Base-by-base conservation (phyloP, 2,797 vertebrate genomes). In the Oryzias dopingdopingensis region DNA sequence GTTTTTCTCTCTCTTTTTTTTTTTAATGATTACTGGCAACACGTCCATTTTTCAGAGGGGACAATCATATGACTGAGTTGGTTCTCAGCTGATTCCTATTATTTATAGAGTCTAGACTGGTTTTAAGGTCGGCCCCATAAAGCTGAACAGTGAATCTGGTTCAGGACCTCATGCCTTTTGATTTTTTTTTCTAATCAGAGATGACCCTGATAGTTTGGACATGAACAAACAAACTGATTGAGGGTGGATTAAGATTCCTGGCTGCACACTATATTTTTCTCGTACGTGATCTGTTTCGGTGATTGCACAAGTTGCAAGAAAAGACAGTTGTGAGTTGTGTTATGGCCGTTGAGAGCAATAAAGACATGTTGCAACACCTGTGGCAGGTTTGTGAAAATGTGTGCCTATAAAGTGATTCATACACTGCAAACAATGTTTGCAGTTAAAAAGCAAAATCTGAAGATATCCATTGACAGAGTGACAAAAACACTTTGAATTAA, bases 81-180 rank as follows among this genome's bases (percentile, higher is more conserved):
- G 45, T 46, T 29, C 17, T 83, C 80, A 78, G 75, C 71, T 79
- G 74, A 84, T 72, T 74, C 49, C 42, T 32, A 16, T 43, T 59
- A 42, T 80, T 78, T 65, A 32, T 62, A 48, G 3, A 26, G 49
- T 62, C 29, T 5, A 18, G 41, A 50, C 44, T 17, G 24, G 49
- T 56, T 29, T 67, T 49, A 62, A 47, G 46, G 51, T 52, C 69
- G 65, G 55, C 55, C 60, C 29, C 37, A 62, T 58, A 64, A 70
- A 66, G 59, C 55, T 50, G 68, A 60, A 40, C 54, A 43, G 47
- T 44, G 49, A 61, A 74, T 72, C 41, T 72, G 49, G 65, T 70
- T 79, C 80, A 74, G 49, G 32, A 42, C 58, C 65, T 54, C 14
- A 17, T 48, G 47, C 44, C 20, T 17, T 48, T 24, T 42, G 56